Conservation (phyloP, 2,888 invertebrate genomes). For the Catocala nupta region DNA sequence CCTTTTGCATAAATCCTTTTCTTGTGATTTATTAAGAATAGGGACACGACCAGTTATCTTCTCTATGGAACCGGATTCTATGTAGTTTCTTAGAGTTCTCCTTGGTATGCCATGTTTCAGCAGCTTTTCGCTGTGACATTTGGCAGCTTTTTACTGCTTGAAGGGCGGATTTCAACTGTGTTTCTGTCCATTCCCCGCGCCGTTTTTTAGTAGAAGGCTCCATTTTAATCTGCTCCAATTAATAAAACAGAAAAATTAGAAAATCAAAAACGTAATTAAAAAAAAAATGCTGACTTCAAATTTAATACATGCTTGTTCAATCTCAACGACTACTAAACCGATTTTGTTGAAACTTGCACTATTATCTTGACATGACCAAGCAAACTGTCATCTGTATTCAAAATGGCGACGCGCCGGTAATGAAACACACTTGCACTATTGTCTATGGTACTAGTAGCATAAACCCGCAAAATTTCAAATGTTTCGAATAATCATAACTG, state of each 20-base stretch:
- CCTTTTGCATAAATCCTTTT: slow-evolving; percentile 26
- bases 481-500: too few relatives aligned
- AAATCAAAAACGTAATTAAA: slow-evolving; percentile 2
- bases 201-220: slow-evolving; percentile 7
- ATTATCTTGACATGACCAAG: neutral
- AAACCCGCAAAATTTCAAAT: too few relatives aligned
- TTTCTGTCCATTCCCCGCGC: slow-evolving; percentile 14
- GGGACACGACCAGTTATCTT: slow-evolving; percentile 16
- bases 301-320: too few relatives aligned
- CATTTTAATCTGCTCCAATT: slow-evolving; percentile 9
- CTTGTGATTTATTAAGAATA: slow-evolving; percentile 25
- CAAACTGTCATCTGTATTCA: too few relatives aligned
- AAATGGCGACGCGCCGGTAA: too few relatives aligned
- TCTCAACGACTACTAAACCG: too few relatives aligned
- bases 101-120: slow-evolving; percentile 13
- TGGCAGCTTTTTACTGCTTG: slow-evolving; percentile 9
- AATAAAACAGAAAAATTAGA: neutral
- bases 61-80: slow-evolving; percentile 15
- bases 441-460: too few relatives aligned
- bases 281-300: slow-evolving; percentile 5
- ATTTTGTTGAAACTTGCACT: too few relatives aligned
- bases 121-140: slow-evolving; percentile 11
- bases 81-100: slow-evolving; percentile 20
- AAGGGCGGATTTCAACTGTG: slow-evolving; percentile 9
- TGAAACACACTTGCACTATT: too few relatives aligned